phyloP scores from a whole-genome alignment of 2,888 invertebrate genomes.

The Arctia plantaginis region DNA sequence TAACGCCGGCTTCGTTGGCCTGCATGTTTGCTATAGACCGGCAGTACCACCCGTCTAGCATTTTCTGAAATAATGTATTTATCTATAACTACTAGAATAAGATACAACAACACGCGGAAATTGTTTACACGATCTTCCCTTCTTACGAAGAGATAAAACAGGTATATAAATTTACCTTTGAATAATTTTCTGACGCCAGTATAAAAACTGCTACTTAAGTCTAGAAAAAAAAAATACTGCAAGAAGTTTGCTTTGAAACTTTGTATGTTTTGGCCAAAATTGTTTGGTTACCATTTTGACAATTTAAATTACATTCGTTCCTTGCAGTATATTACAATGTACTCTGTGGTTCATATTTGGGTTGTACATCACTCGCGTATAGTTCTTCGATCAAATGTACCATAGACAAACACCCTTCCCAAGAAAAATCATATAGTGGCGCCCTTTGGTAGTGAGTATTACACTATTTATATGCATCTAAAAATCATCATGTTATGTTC shows the following conservation, averaged over 20 bases:
- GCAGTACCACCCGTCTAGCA: constrained; percentile 95
- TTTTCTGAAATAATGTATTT: constrained; percentile 73
- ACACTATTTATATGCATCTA: no score
- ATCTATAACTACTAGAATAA: not conserved
- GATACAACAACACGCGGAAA: not conserved
- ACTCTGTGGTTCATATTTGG: no score
- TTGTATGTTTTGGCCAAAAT: constrained; percentile 27
- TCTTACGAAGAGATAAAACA: constrained; percentile 7
- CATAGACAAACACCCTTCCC: no score
- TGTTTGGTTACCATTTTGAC: constrained; percentile 21
- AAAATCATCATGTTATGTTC: no score
- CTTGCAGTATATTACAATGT: no score
- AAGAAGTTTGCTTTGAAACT: constrained; percentile 27
- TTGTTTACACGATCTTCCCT: constrained; percentile 26
- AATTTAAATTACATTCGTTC: constrained; percentile 10
- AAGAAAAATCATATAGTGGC: no score
- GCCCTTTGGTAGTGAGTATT: no score
- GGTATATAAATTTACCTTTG: constrained; percentile 66
- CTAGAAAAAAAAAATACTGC: constrained; percentile 19
- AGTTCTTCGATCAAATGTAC: no score
- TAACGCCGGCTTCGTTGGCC: constrained; percentile 82
- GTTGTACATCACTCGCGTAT: not conserved
- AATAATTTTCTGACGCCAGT: constrained; percentile 82
- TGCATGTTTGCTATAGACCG: constrained; percentile 92
- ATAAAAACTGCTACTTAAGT: constrained; percentile 46